Evolutionary conservation across 2,113 vertebrate genomes (phyloP), one percentile per base, ranked within the genome.

Genomic region (Triplophysa tibetana): DNA sequence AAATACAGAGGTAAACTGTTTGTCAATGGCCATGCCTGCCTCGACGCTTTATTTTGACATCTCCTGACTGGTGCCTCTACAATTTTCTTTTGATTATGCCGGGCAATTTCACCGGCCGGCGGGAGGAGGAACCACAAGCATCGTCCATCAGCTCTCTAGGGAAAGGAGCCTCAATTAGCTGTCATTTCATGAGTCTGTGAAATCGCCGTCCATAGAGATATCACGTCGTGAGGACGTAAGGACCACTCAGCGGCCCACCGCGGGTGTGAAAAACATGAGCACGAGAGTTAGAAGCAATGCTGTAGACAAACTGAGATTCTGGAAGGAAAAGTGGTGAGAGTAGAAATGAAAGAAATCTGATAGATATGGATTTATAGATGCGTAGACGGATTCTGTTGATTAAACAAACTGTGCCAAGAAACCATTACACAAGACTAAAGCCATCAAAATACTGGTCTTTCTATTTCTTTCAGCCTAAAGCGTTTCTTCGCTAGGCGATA

Each of bases 11-110:
- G 83, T 67, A 85, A 87, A 84, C 62, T 38, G 56, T 73, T 85
- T 81, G 80, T 87, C 87, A 85, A 83, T 85, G 72, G 79, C 81
- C 54, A 52, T 73, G 77, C 70, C 80, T 67, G 83, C 79, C 81
- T 77, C 45, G 24, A 67, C 70, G 65, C 76, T 75, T 84, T 83
- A 78, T 88, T 61, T 83, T 88, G 87, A 94, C 92, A 92, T 90
- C 92, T 93, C 89, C 89, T 90, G 92, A 90, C 86, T 87, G 88
- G 89, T 66, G 14, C 52, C 85, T 86, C 89, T 82, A 81, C 90
- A 90, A 93, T 94, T 95, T 94, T 89, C 90, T 89, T 95, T 92
- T 94, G 93, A 95, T 95, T 93, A 93, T 89, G 90, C 88, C 87
- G 89, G 93, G 83, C 86, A 92, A 87, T 87, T 90, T 93, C 86